Conservation (phyloP, 64 coral and sea anemone species). For the Montipora foliosa region DNA sequence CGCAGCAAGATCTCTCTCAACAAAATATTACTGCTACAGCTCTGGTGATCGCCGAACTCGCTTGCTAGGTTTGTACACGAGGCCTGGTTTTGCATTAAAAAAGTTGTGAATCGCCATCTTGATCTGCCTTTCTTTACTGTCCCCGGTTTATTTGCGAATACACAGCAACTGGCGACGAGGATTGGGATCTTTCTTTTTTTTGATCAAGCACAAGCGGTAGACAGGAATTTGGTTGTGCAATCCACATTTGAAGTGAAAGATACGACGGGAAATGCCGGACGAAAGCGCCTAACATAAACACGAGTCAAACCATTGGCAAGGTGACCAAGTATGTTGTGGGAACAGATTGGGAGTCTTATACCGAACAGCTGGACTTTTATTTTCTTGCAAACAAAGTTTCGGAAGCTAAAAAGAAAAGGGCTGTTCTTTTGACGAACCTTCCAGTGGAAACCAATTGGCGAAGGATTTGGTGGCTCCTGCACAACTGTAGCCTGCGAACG, state of each 20-base stretch:
- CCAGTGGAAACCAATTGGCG: slow-evolving; percentile 26
- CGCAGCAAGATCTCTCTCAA: too few species aligned
- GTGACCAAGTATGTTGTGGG: slow-evolving; percentile 34
- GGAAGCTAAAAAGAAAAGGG: slow-evolving; percentile 20
- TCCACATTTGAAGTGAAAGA: background rate
- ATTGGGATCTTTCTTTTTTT: background rate
- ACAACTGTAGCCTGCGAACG: too few species aligned
- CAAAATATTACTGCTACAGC: too few species aligned
- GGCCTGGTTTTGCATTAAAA: background rate
- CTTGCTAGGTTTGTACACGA: background rate
- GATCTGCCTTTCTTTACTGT: background rate
- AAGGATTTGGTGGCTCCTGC: slow-evolving; percentile 51
- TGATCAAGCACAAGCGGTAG: background rate
- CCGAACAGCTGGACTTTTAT: slow-evolving; percentile 39
- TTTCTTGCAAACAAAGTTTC: slow-evolving; percentile 10
- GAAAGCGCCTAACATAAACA: background rate
- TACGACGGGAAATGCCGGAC: background rate
- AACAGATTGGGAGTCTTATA: slow-evolving; percentile 34
- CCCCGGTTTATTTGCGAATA: too few species aligned
- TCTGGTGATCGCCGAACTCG: background rate
- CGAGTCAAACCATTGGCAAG: background rate
- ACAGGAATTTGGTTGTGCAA: background rate
- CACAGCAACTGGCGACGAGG: background rate
- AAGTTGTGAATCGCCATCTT: background rate
- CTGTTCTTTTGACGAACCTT: slow-evolving; percentile 39